These are phyloP conservation scores for Caenorhabditis sp. DNA, from an alignment of 2,888 invertebrate species.

Conservation along the genomic window DNA sequence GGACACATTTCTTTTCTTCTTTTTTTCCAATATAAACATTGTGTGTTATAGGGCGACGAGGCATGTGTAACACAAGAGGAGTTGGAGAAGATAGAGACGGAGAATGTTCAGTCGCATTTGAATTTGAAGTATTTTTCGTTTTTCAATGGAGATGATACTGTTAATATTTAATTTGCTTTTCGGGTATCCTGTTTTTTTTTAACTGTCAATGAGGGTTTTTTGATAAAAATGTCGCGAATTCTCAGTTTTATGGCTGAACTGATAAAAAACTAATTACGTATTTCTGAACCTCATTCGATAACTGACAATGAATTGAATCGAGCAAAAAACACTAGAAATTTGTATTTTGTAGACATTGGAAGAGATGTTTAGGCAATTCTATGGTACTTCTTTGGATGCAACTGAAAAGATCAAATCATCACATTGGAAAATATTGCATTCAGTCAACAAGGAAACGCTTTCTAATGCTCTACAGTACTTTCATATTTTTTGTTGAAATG, in stretches of 20 bases:
- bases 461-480: too few species aligned
- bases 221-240: not conserved
- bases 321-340: too few species aligned
- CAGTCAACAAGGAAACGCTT: too few species aligned
- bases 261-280: too few species aligned
- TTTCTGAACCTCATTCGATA: too few species aligned
- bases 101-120: constrained; percentile 44
- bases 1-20: constrained; percentile 33
- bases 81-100: constrained; percentile 21
- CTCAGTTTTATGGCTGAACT: not conserved
- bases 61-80: constrained; percentile 44
- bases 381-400: too few species aligned
- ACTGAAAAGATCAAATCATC: too few species aligned
- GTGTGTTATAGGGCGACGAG: constrained; percentile 44
- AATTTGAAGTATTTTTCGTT: constrained; percentile 58
- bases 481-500: too few species aligned
- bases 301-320: too few species aligned
- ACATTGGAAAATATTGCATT: too few species aligned
- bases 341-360: too few species aligned
- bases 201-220: not conserved
- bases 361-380: too few species aligned
- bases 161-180: constrained; percentile 41
- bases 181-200: not conserved
- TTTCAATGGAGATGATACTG: constrained; percentile 70
- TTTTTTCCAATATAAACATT: not conserved